Evolutionary conservation across 2,797 vertebrate genomes (phyloP).

Genomic region (Bucorvus abyssinicus): DNA sequence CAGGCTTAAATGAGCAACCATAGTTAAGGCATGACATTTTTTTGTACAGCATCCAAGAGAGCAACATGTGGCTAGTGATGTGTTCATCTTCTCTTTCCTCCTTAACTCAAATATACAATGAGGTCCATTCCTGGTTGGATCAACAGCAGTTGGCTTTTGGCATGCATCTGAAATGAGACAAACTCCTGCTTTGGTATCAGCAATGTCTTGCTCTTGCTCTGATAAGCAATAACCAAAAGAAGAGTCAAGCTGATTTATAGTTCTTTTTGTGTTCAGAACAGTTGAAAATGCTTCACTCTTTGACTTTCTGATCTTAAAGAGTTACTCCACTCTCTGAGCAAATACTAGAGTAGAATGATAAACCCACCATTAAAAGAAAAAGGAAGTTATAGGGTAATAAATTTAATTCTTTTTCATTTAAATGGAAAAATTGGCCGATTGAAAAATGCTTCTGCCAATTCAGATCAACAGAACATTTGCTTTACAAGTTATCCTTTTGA

Average conservation of each 20-base stretch:
- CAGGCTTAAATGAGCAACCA: neutral
- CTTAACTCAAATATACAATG: neutral
- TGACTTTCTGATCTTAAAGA: neutral
- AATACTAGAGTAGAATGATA: neutral
- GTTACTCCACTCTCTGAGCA: neutral
- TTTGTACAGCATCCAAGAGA: neutral
- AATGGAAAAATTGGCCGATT: constrained; percentile 27
- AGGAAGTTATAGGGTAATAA: constrained; percentile 22
- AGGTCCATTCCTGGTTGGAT: neutral
- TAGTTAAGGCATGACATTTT: neutral
- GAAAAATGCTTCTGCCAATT: constrained; percentile 42
- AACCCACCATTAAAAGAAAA: neutral
- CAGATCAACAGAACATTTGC: neutral
- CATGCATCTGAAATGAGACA: neutral
- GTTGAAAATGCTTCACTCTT: neutral
- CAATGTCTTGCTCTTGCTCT: neutral
- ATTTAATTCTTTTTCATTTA: constrained; percentile 32
- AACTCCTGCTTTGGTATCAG: neutral
- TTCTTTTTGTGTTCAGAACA: neutral
- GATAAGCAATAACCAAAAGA: neutral
- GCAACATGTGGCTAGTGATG: rapidly evolving
- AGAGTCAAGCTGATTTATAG: neutral
- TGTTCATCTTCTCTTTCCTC: neutral
- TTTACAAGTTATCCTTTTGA: constrained; percentile 39
- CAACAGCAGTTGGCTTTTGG: neutral